A percentile compares a stretch with the other conserved stretches of the same genome.
Evolutionary conservation across 2,888 invertebrate genomes (phyloP).

Genomic region (Rhorus exstirpatorius): DNA sequence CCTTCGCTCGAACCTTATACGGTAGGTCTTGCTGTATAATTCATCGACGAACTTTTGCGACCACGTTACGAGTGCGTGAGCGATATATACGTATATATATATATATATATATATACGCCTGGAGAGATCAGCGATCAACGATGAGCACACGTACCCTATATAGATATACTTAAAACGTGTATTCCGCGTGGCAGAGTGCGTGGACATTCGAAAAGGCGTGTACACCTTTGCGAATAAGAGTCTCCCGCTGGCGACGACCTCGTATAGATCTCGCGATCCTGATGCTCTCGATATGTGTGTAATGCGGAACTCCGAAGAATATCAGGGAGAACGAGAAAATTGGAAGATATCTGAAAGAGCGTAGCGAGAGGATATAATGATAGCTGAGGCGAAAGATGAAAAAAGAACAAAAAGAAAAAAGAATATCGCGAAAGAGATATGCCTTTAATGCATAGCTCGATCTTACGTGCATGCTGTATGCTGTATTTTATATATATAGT

Average conservation of each 20-base stretch:
- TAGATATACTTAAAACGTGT: not conserved
- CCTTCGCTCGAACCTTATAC: conserved; percentile 72
- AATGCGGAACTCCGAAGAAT: conserved; percentile 30
- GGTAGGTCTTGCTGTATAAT: conserved; percentile 76
- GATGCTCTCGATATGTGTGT: conserved; percentile 12
- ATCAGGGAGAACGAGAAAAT: not conserved
- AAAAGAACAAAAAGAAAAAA: conserved; percentile 30
- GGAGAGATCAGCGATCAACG: conserved; percentile 43
- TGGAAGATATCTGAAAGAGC: conserved; percentile 4
- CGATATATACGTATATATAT: not conserved
- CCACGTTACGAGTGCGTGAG: conserved; percentile 37
- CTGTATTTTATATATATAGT: conserved; percentile 34
- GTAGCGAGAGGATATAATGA: conserved; percentile 27
- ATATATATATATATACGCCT: conserved; percentile 1
- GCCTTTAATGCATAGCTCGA: conserved; percentile 19
- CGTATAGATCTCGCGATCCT: not conserved
- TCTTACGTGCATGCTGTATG: conserved; percentile 3
- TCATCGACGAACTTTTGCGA: conserved; percentile 72
- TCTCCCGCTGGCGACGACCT: conserved; percentile 13
- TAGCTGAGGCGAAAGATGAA: conserved; percentile 9
- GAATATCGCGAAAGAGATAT: conserved; percentile 45
- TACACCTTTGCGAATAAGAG: conserved; percentile 25
- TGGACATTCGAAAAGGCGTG: not conserved
- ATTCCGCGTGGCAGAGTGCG: not conserved
- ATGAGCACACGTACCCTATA: conserved; percentile 10